Evolutionary conservation across 1,140 invertebrate species (phyloP).

Genomic region (Drosophila oshimai): DNA sequence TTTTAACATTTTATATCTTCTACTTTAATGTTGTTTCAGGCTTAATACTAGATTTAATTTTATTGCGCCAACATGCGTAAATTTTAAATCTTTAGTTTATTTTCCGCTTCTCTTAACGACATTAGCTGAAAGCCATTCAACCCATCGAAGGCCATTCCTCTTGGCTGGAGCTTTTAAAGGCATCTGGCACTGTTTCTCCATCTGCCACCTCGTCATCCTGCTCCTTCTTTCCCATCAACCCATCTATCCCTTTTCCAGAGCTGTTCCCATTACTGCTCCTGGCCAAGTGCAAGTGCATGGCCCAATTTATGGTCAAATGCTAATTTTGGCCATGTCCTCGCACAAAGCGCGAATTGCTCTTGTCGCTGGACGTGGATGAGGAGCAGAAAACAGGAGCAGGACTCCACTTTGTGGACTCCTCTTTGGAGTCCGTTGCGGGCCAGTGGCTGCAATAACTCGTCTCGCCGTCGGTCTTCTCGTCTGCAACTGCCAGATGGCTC

Average conservation of each 20-base stretch:
- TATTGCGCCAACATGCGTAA: background rate
- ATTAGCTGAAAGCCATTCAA: background rate
- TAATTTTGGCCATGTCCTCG: conserved; percentile 67
- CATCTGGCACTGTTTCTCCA: conserved; percentile 21
- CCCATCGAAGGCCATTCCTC: background rate
- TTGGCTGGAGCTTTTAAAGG: conserved; percentile 3
- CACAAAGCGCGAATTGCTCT: conserved; percentile 60
- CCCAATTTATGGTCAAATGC: conserved; percentile 70
- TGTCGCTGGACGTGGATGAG: conserved; percentile 3
- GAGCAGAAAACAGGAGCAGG: background rate
- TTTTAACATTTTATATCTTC: no score
- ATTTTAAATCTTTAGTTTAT: background rate
- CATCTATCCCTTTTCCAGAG: background rate
- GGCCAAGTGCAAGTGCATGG: conserved; percentile 48
- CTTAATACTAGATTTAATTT: background rate
- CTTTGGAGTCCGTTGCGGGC: conserved; percentile 24
- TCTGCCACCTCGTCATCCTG: background rate
- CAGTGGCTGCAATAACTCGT: conserved; percentile 62
- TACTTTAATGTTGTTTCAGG: background rate
- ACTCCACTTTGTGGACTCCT: conserved; percentile 24
- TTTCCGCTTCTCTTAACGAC: background rate
- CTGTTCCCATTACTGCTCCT: conserved; percentile 18
- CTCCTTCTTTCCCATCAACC: no score
- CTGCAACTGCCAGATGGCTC: conserved; percentile 47
- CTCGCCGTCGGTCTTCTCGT: conserved; percentile 42